phyloP scores from a whole-genome alignment of 2,888 invertebrate genomes.

The Dyspetes luteomarginatus region DNA sequence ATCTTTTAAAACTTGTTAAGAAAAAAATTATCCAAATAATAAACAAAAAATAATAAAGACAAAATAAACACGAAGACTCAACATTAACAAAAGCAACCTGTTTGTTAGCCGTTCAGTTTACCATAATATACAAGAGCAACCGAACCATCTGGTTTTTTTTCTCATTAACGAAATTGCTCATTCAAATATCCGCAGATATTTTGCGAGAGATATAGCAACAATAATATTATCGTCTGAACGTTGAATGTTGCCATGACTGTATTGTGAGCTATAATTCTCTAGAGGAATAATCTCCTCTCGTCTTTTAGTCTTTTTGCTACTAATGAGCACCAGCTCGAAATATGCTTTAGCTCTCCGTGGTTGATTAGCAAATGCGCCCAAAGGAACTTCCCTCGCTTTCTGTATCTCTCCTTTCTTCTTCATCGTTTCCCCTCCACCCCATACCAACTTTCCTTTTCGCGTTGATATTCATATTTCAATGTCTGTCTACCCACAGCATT shows the following conservation, averaged over 20 bases:
- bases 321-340: slow-evolving; percentile 20
- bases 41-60: neutral
- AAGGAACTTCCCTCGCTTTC: neutral
- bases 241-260: slow-evolving; percentile 49
- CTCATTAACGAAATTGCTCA: slow-evolving; percentile 7
- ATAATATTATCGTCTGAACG: neutral
- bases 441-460: neutral
- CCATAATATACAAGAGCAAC: neutral
- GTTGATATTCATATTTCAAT: slow-evolving; percentile 39
- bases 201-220: neutral
- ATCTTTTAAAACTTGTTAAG: no score
- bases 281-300: slow-evolving; percentile 73
- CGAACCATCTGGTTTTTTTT: neutral
- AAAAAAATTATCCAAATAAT: no score
- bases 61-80: neutral
- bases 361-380: slow-evolving; percentile 11
- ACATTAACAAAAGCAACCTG: neutral
- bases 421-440: neutral
- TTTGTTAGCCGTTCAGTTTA: neutral
- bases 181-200: neutral
- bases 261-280: slow-evolving; percentile 74
- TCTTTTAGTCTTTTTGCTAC: slow-evolving; percentile 56
- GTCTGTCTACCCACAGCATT: slow-evolving; percentile 30
- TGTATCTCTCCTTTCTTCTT: neutral
- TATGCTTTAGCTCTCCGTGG: neutral